Conservation (phyloP, 2,797 vertebrate genomes). For the Sebastiscus tertius region DNA sequence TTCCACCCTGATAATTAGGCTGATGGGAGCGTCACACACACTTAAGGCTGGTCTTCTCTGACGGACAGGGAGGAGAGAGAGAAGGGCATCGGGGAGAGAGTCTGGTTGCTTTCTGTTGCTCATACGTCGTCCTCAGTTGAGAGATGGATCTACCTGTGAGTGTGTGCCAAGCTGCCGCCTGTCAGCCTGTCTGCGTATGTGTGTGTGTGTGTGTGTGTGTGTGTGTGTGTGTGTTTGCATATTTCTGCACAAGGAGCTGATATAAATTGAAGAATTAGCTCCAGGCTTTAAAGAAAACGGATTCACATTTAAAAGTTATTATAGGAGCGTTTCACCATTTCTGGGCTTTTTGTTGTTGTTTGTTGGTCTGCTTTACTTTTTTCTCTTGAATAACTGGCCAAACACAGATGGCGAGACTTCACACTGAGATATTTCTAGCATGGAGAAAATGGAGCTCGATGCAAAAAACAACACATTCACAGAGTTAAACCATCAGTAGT, state of each 20-base stretch:
- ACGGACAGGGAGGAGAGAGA: conserved; percentile 40
- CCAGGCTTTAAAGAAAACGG: neutral
- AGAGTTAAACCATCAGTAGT: neutral
- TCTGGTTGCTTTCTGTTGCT: conserved; percentile 33
- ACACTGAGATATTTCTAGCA: conserved; percentile 16
- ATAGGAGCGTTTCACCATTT: neutral
- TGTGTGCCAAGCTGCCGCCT: conserved; percentile 25
- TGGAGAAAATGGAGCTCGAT: neutral
- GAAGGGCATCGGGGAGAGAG: conserved; percentile 24
- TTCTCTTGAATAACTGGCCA: neutral
- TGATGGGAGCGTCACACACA: conserved; percentile 64
- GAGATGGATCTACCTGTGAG: conserved; percentile 9
- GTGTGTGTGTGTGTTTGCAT: conserved; percentile 2
- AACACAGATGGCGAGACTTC: conserved; percentile 15
- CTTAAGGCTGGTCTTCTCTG: conserved; percentile 32
- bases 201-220: conserved; percentile 16
- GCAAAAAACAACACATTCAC: conserved; percentile 5
- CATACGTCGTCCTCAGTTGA: conserved; percentile 26
- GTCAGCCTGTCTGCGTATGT: neutral
- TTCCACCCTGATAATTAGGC: conserved; percentile 66
- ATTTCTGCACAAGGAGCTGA: conserved; percentile 5
- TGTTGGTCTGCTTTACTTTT: neutral
- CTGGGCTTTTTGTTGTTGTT: neutral
- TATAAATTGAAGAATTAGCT: neutral
- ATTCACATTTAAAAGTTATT: neutral